Evolutionary conservation across 2,113 vertebrate species (phyloP).

Genomic region (Antidorcas marsupialis): DNA sequence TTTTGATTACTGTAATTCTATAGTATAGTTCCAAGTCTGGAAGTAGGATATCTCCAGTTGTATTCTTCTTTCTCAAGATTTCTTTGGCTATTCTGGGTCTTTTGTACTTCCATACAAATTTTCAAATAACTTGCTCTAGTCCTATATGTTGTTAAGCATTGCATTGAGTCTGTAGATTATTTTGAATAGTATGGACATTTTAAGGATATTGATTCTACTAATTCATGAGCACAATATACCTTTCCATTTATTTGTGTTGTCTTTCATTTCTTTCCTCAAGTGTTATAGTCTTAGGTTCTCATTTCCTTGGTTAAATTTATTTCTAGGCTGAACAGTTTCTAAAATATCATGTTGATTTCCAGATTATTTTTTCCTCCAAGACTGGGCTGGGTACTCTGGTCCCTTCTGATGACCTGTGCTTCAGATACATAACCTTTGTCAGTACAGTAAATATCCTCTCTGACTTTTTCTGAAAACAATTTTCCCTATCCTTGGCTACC

Average conservation of each 20-base stretch:
- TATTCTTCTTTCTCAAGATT: neutral
- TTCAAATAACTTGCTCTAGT: neutral
- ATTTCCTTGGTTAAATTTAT: neutral
- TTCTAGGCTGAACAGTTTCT: neutral
- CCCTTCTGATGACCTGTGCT: neutral
- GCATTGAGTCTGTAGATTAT: neutral
- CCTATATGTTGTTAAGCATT: neutral
- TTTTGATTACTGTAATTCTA: neutral
- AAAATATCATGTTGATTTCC: neutral
- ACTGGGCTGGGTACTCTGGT: neutral
- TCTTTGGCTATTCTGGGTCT: neutral
- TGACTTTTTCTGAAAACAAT: neutral
- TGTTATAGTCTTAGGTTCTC: neutral
- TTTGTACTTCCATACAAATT: neutral
- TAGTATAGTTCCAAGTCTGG: neutral
- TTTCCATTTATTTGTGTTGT: neutral
- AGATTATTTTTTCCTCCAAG: neutral
- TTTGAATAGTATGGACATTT: neutral
- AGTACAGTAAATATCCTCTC: neutral
- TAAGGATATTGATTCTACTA: neutral
- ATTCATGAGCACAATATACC: neutral
- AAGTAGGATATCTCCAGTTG: neutral
- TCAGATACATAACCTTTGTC: neutral
- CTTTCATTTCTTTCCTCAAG: neutral
- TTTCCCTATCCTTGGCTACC: neutral